Conservation (phyloP, 1,140 invertebrate genomes). For the Metaphire vulgaris region DNA sequence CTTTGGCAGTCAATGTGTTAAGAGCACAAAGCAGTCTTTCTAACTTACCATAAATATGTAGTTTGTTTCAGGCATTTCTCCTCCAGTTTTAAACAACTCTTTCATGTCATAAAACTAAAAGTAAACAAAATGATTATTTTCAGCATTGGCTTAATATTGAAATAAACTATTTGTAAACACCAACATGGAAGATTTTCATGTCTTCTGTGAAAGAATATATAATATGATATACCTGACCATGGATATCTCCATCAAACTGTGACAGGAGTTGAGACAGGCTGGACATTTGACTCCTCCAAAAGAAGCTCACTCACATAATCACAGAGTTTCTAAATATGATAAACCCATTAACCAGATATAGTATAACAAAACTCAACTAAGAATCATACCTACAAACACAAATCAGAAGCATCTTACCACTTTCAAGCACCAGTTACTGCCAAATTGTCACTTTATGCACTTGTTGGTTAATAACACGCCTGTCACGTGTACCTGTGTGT, state of each 20-base stretch:
- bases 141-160: background rate
- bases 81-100: conserved; percentile 95
- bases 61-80: conserved; percentile 96
- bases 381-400: background rate
- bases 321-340: conserved; percentile 47
- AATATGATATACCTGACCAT: conserved; percentile 81
- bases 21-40: too few species aligned
- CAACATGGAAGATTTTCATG: too few species aligned
- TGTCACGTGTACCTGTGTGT: background rate
- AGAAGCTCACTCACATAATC: conserved; percentile 64
- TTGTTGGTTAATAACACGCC: background rate
- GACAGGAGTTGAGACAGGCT: conserved; percentile 94
- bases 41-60: conserved; percentile 82
- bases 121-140: background rate
- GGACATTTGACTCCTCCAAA: conserved; percentile 98
- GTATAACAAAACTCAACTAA: background rate
- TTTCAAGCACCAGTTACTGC: background rate
- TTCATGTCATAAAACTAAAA: conserved; percentile 90
- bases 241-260: conserved; percentile 99
- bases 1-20: too few species aligned
- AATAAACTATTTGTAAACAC: conserved; percentile 3
- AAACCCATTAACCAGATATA: conserved; percentile 1
- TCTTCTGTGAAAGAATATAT: too few species aligned
- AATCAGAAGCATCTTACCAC: background rate
- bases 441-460: background rate